Evolutionary conservation across 2,888 invertebrate genomes (phyloP).

Genomic region (Tipula helvola): DNA sequence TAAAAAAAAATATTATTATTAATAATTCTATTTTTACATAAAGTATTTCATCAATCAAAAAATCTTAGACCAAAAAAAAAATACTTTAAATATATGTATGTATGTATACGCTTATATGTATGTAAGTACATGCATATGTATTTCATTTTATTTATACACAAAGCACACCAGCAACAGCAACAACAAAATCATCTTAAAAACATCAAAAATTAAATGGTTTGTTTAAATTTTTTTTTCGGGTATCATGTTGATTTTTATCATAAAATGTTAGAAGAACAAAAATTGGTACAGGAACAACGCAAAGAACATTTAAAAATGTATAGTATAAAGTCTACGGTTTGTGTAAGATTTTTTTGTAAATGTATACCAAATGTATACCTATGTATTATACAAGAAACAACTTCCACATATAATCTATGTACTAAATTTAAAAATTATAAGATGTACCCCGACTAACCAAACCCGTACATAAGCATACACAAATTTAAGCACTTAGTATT

Average conservation of each 20-base stretch:
- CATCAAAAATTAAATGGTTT: neutral
- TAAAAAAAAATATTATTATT: neutral
- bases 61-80: neutral
- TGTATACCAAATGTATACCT: no score
- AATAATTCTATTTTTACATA: neutral
- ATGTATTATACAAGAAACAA: neutral
- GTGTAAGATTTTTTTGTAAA: neutral
- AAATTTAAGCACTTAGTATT: no score
- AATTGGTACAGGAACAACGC: neutral
- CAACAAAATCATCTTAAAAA: neutral
- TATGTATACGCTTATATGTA: neutral
- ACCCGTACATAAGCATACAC: no score
- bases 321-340: neutral
- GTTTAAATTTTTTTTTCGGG: neutral
- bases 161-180: neutral
- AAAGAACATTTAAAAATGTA: neutral
- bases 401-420: neutral
- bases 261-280: neutral
- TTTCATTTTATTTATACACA: neutral
- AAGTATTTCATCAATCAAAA: neutral
- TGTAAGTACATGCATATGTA: neutral
- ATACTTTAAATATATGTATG: neutral
- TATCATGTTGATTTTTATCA: neutral
- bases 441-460: no score
- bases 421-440: no score